Evolutionary conservation across 2,797 vertebrate genomes (phyloP), one percentile per base, ranked within the genome.

Genomic region (Megaceryle alcyon): DNA sequence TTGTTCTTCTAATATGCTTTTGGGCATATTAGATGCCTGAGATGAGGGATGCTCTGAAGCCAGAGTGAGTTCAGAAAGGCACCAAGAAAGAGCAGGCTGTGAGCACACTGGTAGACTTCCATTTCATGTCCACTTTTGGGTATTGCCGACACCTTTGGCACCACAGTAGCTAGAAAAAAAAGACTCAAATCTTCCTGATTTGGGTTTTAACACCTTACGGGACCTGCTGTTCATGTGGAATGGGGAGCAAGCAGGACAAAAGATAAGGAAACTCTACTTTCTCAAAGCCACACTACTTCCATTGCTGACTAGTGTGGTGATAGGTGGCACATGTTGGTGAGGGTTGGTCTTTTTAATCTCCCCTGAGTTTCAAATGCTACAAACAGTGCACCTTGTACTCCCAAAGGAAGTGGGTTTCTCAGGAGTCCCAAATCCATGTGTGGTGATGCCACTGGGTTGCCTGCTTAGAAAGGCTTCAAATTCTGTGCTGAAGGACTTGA

Each of bases 91-190:
- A 39, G 25, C 7, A 73, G 65, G 14, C 9, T 13, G 20, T 23
- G 35, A 71, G 13, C 16, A 18, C 4, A 5, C 54, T 7, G 49
- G 26, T 10, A 28, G 7, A 44, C 14, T 43, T 12, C 37, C 12
- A 3, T 8, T 37, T 12, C 7, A 1, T 0, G 4, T 37, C 17
- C 9, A 4, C 2, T 73, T 73, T 57, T 44, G 46, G 25, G 29
- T 14, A 20, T 13, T 44, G 26, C 15, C 31, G 51, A 16, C 0
- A 1, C 33, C 15, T 56, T 12, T 56, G 43, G 46, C 9, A 31
- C 10, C 29, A 48, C 31, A 56, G 10, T 26, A 63, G 46, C 11
- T 65, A 12, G 8, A 18, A 31, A 53, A 85, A 53, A 85, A 26
- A 2, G 1, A 2, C 10, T 22, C 14, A 35, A 35, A 35, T 35